Conservation (phyloP, 2,888 invertebrate species). For the Chrysolina americana region DNA sequence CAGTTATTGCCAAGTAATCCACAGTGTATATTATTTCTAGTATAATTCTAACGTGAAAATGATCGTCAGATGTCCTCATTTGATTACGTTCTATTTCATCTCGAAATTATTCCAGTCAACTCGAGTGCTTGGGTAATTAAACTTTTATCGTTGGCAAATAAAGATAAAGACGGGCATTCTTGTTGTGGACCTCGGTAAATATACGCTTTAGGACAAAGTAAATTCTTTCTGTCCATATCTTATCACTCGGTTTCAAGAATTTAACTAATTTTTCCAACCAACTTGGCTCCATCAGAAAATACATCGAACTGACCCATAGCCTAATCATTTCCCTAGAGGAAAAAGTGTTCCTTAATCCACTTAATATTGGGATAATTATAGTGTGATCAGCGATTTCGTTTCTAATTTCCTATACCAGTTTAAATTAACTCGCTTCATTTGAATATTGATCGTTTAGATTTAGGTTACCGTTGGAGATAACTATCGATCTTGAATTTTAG, state of each 20-base stretch:
- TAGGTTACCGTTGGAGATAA: conserved; percentile 20
- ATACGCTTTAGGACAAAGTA: neutral
- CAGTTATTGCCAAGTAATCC: too few species aligned
- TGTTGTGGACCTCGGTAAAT: neutral
- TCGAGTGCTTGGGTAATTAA: neutral
- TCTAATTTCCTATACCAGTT: neutral
- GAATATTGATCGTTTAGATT: conserved; percentile 21
- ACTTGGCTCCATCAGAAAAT: too few species aligned
- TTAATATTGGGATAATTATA: too few species aligned
- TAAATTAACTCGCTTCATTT: conserved; percentile 15
- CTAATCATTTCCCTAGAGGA: too few species aligned
- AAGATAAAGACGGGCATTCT: conserved; percentile 3
- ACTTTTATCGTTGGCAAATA: conserved; percentile 17
- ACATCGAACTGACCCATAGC: too few species aligned
- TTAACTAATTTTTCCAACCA: too few species aligned
- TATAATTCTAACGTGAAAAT: neutral
- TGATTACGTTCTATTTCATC: neutral
- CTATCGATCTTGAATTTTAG: conserved; percentile 12
- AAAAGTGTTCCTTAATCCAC: too few species aligned
- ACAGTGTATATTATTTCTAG: neutral
- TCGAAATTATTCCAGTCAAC: neutral
- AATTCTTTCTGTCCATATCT: too few species aligned
- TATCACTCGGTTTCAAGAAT: too few species aligned
- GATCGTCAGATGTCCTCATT: neutral
- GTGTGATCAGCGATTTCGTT: neutral